A percentile compares a stretch with the other conserved stretches of the same genome.
phyloP scores from a whole-genome alignment of 2,113 vertebrate species.

The Rhinoptilus africanus region DNA sequence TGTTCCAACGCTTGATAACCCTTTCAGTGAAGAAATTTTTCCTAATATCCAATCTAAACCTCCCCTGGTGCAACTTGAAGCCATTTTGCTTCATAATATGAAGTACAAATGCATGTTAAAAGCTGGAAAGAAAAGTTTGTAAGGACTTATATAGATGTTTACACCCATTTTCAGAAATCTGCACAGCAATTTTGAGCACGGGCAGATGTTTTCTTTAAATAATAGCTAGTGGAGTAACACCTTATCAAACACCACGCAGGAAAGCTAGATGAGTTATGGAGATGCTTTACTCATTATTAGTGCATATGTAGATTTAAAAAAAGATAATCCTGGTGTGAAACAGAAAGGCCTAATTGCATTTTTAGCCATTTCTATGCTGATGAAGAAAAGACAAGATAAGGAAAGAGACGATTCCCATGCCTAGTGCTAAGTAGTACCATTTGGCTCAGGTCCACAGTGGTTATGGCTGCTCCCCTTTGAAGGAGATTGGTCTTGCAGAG shows the following conservation, averaged over 20 bases:
- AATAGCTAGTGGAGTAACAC: background rate
- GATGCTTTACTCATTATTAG: background rate
- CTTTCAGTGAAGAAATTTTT: background rate
- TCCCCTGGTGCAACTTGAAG: background rate
- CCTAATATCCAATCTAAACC: background rate
- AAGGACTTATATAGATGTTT: background rate
- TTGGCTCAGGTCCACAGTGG: background rate
- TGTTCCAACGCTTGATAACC: background rate
- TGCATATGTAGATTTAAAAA: background rate
- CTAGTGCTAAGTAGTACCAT: background rate
- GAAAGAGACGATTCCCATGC: background rate
- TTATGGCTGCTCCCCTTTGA: background rate
- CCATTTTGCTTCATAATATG: accelerated
- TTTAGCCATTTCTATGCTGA: background rate
- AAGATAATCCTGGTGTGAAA: background rate
- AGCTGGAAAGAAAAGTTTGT: background rate
- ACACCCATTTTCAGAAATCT: background rate
- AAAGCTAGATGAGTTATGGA: background rate
- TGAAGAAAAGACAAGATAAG: background rate
- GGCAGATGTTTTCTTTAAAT: background rate
- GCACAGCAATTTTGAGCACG: background rate
- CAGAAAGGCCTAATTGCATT: background rate
- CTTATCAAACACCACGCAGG: background rate
- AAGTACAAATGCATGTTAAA: background rate
- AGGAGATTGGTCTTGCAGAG: background rate